phyloP scores from a whole-genome alignment of 2,797 vertebrate genomes.

The Miopithecus talapoin region DNA sequence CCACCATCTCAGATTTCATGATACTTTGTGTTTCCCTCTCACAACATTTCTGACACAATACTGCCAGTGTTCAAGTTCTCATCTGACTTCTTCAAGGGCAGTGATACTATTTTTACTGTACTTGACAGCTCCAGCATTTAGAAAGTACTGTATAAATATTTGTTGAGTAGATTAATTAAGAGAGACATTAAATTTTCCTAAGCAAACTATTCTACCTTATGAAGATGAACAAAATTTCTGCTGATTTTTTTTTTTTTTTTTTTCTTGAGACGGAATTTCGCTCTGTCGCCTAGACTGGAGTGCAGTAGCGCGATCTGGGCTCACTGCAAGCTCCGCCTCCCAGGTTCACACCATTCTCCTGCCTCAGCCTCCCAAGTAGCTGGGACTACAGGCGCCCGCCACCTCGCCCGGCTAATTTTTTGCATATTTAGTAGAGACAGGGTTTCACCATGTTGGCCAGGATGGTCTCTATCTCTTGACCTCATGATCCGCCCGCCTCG shows the following conservation, averaged over 20 bases:
- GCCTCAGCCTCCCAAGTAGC: too few relatives aligned
- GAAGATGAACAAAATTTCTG: conserved; percentile 32
- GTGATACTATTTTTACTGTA: neutral
- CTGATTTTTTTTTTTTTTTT: neutral
- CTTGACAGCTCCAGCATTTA: neutral
- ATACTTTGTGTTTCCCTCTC: neutral
- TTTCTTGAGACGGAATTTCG: fast-evolving
- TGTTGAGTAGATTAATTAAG: conserved; percentile 3
- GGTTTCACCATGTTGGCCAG: too few relatives aligned
- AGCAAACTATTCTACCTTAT: neutral
- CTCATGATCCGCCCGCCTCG: too few relatives aligned
- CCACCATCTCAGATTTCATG: neutral
- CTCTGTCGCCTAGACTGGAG: too few relatives aligned
- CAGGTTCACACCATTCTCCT: too few relatives aligned
- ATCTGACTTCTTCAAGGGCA: neutral
- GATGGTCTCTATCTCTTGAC: too few relatives aligned
- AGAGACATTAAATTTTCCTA: conserved; percentile 26
- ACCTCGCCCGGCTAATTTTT: too few relatives aligned
- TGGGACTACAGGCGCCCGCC: too few relatives aligned
- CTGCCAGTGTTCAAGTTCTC: neutral
- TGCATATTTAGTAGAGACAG: too few relatives aligned
- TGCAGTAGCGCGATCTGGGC: too few relatives aligned
- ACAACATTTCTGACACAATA: neutral
- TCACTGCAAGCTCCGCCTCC: too few relatives aligned
- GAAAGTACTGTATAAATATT: conserved; percentile 21